Conservation (phyloP, 2,888 invertebrate species). For the Volucella zonaria region DNA sequence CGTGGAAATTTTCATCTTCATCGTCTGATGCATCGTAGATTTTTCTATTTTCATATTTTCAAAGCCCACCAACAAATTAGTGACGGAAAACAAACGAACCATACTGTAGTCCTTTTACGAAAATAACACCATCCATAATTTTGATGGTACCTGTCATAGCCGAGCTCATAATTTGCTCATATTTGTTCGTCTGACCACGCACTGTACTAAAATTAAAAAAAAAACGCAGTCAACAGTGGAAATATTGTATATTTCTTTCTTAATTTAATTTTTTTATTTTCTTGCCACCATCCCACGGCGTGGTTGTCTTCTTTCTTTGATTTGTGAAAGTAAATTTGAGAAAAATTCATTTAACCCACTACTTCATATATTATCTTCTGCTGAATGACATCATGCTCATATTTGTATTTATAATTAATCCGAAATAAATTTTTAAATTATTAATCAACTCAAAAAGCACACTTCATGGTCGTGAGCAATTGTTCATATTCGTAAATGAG, state of each 20-base stretch:
- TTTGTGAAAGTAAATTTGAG: not conserved
- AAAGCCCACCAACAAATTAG: too few species aligned
- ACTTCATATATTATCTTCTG: constrained; percentile 11
- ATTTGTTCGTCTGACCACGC: constrained; percentile 27
- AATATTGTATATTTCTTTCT: constrained; percentile 15
- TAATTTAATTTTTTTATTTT: not conserved
- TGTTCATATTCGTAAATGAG: too few species aligned
- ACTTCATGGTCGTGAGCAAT: too few species aligned
- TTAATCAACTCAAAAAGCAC: constrained; percentile 40
- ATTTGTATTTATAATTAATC: constrained; percentile 36
- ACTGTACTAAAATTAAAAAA: constrained; percentile 15
- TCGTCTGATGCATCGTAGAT: not conserved
- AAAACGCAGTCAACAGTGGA: not conserved
- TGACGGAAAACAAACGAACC: not conserved
- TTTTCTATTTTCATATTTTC: too few species aligned
- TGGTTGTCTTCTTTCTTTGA: constrained; percentile 1
- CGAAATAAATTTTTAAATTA: constrained; percentile 51
- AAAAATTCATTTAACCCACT: constrained; percentile 13
- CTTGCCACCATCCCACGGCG: not conserved
- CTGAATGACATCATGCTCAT: constrained; percentile 61
- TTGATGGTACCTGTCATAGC: constrained; percentile 19
- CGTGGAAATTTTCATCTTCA: not conserved
- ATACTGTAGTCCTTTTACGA: not conserved
- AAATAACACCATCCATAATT: not conserved
- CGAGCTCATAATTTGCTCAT: constrained; percentile 15